Evolutionary conservation across 2,888 invertebrate genomes (phyloP), one percentile per base, ranked within the genome.

Genomic region (Molorchus minor): DNA sequence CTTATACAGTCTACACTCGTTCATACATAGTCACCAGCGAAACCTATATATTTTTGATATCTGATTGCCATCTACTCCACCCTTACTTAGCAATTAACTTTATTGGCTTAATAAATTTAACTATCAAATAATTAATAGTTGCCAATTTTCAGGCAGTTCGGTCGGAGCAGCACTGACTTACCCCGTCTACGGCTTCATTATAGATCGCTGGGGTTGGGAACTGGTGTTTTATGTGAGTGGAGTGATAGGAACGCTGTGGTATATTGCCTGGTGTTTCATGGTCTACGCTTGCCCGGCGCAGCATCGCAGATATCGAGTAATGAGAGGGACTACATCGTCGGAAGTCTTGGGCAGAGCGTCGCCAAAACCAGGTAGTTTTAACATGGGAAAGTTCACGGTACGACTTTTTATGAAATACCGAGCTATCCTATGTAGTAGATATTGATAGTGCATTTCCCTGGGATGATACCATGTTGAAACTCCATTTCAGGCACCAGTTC

Each of bases 151-250:
- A 85, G 85, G 85, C 58, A 87, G 88, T 73, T 88, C 88, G 0
- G 82, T 89, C 0, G 89, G 88, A 5, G 85, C 86, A 15, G 88
- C 88, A 0, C 62, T 88, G 12, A 88, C 89, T 5, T 89, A 89
- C 76, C 89, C 90, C 0, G 77, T 91, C 56, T 89, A 90, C 64
- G 90, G 90, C 1, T 82, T 85, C 59, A 83, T 92, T 7, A 87
- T 87, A 49, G 84, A 84, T 58, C 78, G 80, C 71, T 85, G 84
- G 56, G 88, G 88, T 1, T 92, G 92, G 92, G 87, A 88, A 68
- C 84, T 86, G 64, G 89, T 88, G 0, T 92, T 91, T 75, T 86
- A 90, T 71, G 79, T 87, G 4, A 87, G 86, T 10, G 88, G 87
- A 5, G 68, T 82, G 0, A 70, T 88, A 2, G 88, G 87, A 2